These are phyloP conservation scores for Aleiodes leptofemur DNA, from an alignment of 2,888 invertebrate species.

Conservation along the genomic window DNA sequence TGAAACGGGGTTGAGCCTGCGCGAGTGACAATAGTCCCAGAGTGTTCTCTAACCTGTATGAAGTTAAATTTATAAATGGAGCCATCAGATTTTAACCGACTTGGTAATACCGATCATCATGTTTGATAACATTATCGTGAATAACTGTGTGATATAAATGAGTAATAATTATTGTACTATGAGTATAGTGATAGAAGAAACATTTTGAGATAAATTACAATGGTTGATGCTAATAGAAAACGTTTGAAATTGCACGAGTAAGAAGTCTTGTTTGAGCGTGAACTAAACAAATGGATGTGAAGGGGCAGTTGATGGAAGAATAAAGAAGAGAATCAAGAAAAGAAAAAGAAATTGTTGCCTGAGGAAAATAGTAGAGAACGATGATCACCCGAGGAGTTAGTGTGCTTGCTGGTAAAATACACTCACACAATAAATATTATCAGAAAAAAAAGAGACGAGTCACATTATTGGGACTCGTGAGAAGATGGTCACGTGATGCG, in stretches of 20 bases:
- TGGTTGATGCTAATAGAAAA: neutral
- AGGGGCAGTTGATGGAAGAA: slow-evolving; percentile 3
- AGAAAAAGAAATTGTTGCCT: neutral
- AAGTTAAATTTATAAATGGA: slow-evolving; percentile 48
- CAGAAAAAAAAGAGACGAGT: slow-evolving; percentile 41
- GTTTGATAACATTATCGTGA: slow-evolving; percentile 19
- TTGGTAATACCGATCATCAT: slow-evolving; percentile 42
- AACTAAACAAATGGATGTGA: slow-evolving; percentile 1
- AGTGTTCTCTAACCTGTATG: slow-evolving; percentile 41
- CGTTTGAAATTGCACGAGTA: neutral
- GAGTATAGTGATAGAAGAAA: slow-evolving; percentile 14
- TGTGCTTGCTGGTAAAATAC: slow-evolving; percentile 47
- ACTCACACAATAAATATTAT: slow-evolving; percentile 37
- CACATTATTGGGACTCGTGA: slow-evolving; percentile 46
- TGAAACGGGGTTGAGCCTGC: slow-evolving; percentile 49
- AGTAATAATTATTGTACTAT: slow-evolving; percentile 4
- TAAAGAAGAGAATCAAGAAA: neutral
- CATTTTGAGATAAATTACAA: neutral
- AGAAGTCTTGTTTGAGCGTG: neutral
- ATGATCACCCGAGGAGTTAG: slow-evolving; percentile 53
- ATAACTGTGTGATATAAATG: neutral
- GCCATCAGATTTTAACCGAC: slow-evolving; percentile 46
- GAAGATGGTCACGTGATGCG: slow-evolving; percentile 44
- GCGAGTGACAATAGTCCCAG: slow-evolving; percentile 46
- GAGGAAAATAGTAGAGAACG: slow-evolving; percentile 41